These are phyloP conservation scores for Cephus sareptanus DNA, from an alignment of 2,888 invertebrate genomes.

Conservation along the genomic window DNA sequence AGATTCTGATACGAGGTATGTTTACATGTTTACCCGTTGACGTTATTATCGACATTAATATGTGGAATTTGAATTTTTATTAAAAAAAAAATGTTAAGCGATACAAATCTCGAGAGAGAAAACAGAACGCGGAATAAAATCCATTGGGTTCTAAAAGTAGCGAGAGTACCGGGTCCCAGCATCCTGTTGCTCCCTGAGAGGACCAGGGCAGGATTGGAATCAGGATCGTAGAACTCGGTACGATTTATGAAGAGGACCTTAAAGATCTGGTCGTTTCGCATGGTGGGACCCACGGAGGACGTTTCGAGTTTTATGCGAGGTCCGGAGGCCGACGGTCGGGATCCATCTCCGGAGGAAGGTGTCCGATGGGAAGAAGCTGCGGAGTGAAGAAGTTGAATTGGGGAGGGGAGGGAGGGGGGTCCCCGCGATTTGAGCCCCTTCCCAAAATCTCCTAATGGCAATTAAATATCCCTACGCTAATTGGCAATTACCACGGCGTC, in stretches of 20 bases:
- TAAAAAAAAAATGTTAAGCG: no score
- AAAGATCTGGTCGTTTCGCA: background rate
- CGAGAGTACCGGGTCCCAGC: background rate
- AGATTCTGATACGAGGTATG: background rate
- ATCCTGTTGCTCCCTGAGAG: background rate
- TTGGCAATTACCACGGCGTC: slow-evolving; percentile 64
- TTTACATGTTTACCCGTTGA: background rate
- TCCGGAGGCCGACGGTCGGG: background rate
- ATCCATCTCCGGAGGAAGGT: background rate
- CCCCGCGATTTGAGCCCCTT: background rate
- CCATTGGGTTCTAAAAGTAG: background rate
- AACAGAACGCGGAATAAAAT: background rate
- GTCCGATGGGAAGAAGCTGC: background rate
- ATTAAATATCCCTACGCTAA: slow-evolving; percentile 65
- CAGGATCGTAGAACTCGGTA: background rate
- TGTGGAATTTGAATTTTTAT: no score
- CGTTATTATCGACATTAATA: background rate
- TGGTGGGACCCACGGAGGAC: background rate
- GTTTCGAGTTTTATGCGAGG: background rate
- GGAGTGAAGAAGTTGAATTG: background rate
- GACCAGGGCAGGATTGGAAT: background rate
- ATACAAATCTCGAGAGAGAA: background rate
- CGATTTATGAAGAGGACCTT: background rate
- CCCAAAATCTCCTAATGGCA: slow-evolving; percentile 46
- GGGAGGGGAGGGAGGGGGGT: background rate